Evolutionary conservation across 2,113 vertebrate species (phyloP).

Genomic region (Takifugu flavidus): DNA sequence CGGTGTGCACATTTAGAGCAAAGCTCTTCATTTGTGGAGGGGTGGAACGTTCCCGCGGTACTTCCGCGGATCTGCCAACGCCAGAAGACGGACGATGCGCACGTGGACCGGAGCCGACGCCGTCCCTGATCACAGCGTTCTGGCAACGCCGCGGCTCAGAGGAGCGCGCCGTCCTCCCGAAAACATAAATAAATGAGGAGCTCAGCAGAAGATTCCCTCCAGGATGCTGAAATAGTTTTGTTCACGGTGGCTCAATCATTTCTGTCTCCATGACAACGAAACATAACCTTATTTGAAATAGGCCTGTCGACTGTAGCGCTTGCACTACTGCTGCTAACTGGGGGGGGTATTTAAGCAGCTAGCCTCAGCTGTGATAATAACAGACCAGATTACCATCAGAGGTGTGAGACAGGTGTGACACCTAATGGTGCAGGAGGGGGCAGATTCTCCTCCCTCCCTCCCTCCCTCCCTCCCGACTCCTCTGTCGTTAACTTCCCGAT

Average conservation of each 20-base stretch:
- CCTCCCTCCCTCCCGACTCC: no score
- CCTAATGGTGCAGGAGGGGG: no score
- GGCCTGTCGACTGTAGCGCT: not conserved
- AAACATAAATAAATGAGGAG: slow-evolving; percentile 34
- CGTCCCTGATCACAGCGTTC: slow-evolving; percentile 25
- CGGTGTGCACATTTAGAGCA: not conserved
- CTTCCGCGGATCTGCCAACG: slow-evolving; percentile 29
- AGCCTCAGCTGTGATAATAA: no score
- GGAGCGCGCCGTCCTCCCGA: not conserved
- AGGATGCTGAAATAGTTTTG: slow-evolving; percentile 1
- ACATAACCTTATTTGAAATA: not conserved
- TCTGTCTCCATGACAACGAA: not conserved
- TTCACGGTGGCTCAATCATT: not conserved
- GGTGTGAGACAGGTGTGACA: no score
- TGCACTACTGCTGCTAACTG: no score
- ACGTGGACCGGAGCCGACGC: not conserved
- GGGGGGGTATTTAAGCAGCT: no score
- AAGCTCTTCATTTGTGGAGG: slow-evolving; percentile 12
- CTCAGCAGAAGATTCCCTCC: slow-evolving; percentile 5
- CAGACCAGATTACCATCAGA: no score
- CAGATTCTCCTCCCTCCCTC: no score
- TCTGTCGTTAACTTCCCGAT: slow-evolving; percentile 3
- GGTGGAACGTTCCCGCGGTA: not conserved
- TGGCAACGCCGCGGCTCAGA: slow-evolving; percentile 18
- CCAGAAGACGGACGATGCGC: slow-evolving; percentile 19